These are phyloP conservation scores for Steinernema feltiae DNA, from an alignment of 1,140 invertebrate species.

Conservation along the genomic window DNA sequence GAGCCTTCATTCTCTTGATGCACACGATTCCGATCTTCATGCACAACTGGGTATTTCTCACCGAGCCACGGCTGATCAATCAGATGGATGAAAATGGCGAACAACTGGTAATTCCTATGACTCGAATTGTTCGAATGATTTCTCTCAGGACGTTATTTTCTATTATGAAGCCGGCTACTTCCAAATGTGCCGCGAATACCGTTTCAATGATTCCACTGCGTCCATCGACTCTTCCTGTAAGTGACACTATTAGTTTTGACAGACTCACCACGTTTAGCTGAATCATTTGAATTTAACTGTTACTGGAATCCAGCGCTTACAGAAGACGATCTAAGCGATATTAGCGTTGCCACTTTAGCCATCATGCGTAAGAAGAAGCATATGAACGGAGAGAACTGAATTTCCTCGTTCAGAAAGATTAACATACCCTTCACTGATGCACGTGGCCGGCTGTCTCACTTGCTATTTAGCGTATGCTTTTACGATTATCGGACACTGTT, in stretches of 20 bases:
- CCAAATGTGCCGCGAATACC: constrained; percentile 37
- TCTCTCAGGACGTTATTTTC: constrained; percentile 41
- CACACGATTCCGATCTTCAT: constrained; percentile 41
- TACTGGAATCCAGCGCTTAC: constrained; percentile 34
- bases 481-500: constrained; percentile 31
- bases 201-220: constrained; percentile 22
- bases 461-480: constrained; percentile 35
- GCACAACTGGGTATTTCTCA: constrained; percentile 42
- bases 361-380: constrained; percentile 34
- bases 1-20: constrained; percentile 31
- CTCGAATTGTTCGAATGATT: too few relatives aligned
- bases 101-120: too few relatives aligned
- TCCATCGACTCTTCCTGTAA: constrained; percentile 19
- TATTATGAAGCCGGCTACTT: constrained; percentile 43
- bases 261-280: constrained; percentile 21
- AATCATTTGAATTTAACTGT: constrained; percentile 28
- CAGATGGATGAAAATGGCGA: constrained; percentile 42
- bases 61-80: constrained; percentile 39
- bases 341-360: constrained; percentile 36
- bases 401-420: background rate
- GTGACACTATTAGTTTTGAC: background rate
- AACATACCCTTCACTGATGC: constrained; percentile 30
- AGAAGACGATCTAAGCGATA: constrained; percentile 34
- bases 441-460: constrained; percentile 34
- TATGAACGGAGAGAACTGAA: constrained; percentile 13